Base-by-base conservation (phyloP, 2,113 vertebrate species). In the Cynoglossus semilaevis region DNA sequence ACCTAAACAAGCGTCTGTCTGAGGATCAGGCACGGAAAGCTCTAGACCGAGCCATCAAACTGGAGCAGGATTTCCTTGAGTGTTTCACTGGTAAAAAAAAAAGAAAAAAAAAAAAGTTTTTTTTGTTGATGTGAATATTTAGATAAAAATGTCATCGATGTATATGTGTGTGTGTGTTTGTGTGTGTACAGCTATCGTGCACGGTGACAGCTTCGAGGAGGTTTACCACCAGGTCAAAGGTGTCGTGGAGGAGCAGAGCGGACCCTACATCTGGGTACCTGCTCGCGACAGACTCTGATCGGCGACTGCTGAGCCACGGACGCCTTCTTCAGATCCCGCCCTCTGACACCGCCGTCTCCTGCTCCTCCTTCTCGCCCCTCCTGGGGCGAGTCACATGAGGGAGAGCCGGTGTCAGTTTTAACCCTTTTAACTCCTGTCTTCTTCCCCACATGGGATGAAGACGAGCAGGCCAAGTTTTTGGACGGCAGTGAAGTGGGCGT, bases 161-260 rank as follows among this genome's bases (percentile, higher is more conserved):
- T 50, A 13, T n/a, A 40, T 37, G 17, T 55, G 8, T 55, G 49
- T 42, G 34, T 48, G 41, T 45, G 47, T 57, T 16, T 59, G 35
- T 48, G 7, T 44, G 35, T 55, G 7, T 62, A 15, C 74, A 95
- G 93, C 93, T 74, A 92, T 95, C 35, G 92, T 95, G 63, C 92
- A 94, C 8, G 94, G 94, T 0, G 93, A 94, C 79, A 93, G 91
- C 83, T 94, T 95, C 15, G 93, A 95, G 69, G 93, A 94, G 81
- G 91, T 95, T 47, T 95, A 95, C 83, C 92, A 93, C 85, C 92
- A 90, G 47, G 86, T 93, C 55, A 95, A 94, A 68, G 84, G 88
- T 0, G 90, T 94, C 76, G 93, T 95, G 1, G 94, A 95, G 81
- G 94, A 94, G 77, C 93, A 95, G 72, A 94, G 94, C n/a, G 94